These are phyloP conservation scores for Epizoanthus stellaris DNA, from an alignment of 92 coral and sea anemone species.

Conservation along the genomic window DNA sequence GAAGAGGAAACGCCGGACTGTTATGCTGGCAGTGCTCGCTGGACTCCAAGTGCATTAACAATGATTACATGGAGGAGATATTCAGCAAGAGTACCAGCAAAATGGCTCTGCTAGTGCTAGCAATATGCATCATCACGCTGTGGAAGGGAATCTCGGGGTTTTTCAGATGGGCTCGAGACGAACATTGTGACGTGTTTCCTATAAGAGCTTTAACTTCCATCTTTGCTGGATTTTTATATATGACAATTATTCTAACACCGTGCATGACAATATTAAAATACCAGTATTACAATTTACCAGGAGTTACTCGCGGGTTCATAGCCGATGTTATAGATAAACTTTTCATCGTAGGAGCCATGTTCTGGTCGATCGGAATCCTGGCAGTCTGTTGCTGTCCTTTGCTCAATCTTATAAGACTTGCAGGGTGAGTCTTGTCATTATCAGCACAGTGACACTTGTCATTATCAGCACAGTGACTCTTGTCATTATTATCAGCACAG, in stretches of 20 bases:
- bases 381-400: slow-evolving; percentile 89
- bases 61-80: slow-evolving; percentile 77
- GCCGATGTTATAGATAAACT: slow-evolving; percentile 74
- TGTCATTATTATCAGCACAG: background rate
- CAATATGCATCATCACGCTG: slow-evolving; percentile 77
- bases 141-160: slow-evolving; percentile 96
- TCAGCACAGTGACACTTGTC: background rate
- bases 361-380: slow-evolving; percentile 78
- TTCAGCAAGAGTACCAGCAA: slow-evolving; percentile 65
- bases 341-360: slow-evolving; percentile 84
- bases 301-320: slow-evolving; percentile 73
- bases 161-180: slow-evolving; percentile 92
- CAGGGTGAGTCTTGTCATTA: slow-evolving; percentile 40
- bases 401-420: slow-evolving; percentile 81
- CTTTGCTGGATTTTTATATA: slow-evolving; percentile 87
- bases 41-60: slow-evolving; percentile 66
- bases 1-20: slow-evolving; percentile 86
- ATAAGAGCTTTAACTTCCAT: slow-evolving; percentile 87
- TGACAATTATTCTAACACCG: slow-evolving; percentile 82
- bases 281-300: slow-evolving; percentile 85
- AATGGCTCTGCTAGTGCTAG: slow-evolving; percentile 75
- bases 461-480: background rate
- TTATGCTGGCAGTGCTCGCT: slow-evolving; percentile 89
- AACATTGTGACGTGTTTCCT: slow-evolving; percentile 79
- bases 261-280: slow-evolving; percentile 87